Evolutionary conservation across 2,113 vertebrate species (phyloP), one percentile per base, ranked within the genome.

Genomic region (Lynx canadensis): DNA sequence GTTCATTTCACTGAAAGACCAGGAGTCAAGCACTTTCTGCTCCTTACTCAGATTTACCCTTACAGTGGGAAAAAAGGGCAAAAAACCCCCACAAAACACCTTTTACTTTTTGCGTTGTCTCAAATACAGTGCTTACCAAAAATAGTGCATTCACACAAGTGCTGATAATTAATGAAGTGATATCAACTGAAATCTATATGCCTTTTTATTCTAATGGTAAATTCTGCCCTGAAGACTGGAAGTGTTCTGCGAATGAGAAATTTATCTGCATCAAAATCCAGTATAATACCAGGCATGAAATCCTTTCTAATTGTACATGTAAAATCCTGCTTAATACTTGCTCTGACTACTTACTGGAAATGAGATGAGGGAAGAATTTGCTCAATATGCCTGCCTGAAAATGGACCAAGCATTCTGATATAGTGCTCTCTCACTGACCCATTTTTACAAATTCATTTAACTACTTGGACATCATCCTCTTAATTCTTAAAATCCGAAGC

Each of bases 401-500:
- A 89, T 80, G 80, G 89, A 93, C n/a, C 15, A 25, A 55, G 36
- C 71, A 21, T 88, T 91, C 93, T 50, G 45, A 93, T 9, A 0
- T 29, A 36, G 8, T 68, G 21, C 57, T 90, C 84, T 60, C 38
- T 89, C 48, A 11, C 1, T 98, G 97, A 98, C 97, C 96, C 80
- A 97, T 71, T 96, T 98, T 93, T 48, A 74, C 65, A 94, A 97
- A 97, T 94, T 97, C 91, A 93, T 95, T 97, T 97, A 97, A 86
- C 96, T 80, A 68, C 82, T 94, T 95, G 84, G 52, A 91, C 52
- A n/a, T 97, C 91, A 96, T 97, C 93, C 94, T 96, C 94, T 98
- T 98, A 98, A 95, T 95, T 97, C 97, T 95, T 97, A 94, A 96
- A 96, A 88, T 73, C 98, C 76, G 68, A 96, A 97, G 65, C 86